These are phyloP conservation scores for Melanitta fusca DNA, from an alignment of 2,797 vertebrate species.

Conservation along the genomic window DNA sequence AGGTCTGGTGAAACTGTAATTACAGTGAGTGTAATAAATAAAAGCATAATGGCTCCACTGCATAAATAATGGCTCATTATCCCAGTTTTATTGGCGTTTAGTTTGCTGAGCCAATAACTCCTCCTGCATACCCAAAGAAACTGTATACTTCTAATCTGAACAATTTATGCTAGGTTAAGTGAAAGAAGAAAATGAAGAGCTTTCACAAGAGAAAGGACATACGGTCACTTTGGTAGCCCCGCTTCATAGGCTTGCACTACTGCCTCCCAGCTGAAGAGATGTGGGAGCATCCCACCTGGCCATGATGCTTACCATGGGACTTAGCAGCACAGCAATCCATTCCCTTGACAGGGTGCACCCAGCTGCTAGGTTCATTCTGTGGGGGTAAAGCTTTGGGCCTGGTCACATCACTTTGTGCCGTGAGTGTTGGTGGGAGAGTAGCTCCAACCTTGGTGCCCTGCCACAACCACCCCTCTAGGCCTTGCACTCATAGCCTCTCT, in stretches of 20 bases:
- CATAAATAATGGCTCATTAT: constrained; percentile 69
- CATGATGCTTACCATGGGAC: neutral
- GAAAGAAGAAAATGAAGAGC: neutral
- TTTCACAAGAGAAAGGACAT: neutral
- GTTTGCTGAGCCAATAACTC: constrained; percentile 39
- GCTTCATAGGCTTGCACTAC: neutral
- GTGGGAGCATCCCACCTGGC: neutral
- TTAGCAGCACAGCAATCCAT: neutral
- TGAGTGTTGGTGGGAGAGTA: neutral
- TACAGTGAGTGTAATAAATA: constrained; percentile 67
- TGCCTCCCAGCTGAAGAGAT: neutral
- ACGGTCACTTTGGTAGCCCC: neutral
- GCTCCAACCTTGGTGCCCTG: neutral
- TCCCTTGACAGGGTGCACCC: neutral
- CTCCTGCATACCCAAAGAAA: constrained; percentile 1
- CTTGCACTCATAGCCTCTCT: neutral
- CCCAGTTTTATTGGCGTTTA: constrained; percentile 42
- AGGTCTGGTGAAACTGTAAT: constrained; percentile 59
- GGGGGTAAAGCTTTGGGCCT: neutral
- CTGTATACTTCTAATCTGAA: neutral
- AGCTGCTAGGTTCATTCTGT: neutral
- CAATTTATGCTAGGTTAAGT: neutral
- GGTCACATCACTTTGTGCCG: neutral
- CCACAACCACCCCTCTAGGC: neutral
- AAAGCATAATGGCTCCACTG: constrained; percentile 40